A percentile compares a stretch with the other conserved stretches of the same genome.
Evolutionary conservation across 2,113 vertebrate species (phyloP).

Genomic region (Pristiophorus japonicus): DNA sequence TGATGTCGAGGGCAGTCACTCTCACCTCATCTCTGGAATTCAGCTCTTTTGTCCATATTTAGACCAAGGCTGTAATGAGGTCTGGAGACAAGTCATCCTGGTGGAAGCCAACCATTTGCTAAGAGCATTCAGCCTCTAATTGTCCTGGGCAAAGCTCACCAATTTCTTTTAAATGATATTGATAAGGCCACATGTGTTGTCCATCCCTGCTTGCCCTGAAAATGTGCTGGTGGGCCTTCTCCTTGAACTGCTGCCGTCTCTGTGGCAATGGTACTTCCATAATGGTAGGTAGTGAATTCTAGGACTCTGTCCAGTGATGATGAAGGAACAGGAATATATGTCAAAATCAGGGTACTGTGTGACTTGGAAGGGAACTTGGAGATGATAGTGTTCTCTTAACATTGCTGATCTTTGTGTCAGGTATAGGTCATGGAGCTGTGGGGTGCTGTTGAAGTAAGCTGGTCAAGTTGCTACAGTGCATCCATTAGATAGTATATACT

Average conservation of each 20-base stretch:
- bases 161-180: too few species aligned
- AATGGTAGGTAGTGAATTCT: not conserved
- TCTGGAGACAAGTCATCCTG: too few species aligned
- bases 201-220: not conserved
- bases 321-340: not conserved
- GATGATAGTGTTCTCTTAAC: not conserved
- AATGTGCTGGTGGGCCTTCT: not conserved
- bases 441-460: not conserved
- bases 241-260: not conserved
- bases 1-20: too few species aligned
- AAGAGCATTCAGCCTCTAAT: not conserved
- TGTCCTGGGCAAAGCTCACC: not conserved
- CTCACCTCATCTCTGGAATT: too few species aligned
- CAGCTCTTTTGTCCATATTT: too few species aligned
- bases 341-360: not conserved
- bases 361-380: not conserved
- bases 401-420: not conserved
- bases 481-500: not conserved
- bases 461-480: not conserved
- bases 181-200: not conserved
- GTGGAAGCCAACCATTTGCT: too few species aligned
- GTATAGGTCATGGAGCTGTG: not conserved
- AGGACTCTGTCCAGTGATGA: not conserved
- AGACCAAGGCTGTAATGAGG: too few species aligned
- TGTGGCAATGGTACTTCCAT: not conserved